These are phyloP conservation scores for Zoanthus gigantus DNA, from an alignment of 92 coral and sea anemone species.

Conservation along the genomic window DNA sequence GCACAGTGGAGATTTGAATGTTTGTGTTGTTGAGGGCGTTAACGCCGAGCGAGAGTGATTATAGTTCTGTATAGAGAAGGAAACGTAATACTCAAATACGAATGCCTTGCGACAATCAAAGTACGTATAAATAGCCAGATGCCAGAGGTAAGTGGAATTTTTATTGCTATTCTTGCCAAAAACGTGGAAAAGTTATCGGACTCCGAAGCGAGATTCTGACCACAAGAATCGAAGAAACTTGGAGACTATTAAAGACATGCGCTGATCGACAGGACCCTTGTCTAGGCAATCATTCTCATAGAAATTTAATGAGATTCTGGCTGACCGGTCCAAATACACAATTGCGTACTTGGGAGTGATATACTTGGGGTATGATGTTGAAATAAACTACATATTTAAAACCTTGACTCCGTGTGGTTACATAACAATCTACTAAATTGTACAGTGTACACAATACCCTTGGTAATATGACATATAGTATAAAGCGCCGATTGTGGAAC, in stretches of 20 bases:
- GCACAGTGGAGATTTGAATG: not conserved
- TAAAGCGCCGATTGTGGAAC: conserved; percentile 1
- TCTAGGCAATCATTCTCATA: not conserved
- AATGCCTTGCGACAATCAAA: not conserved
- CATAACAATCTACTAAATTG: not conserved
- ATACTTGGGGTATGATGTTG: not conserved
- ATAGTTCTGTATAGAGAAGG: not conserved
- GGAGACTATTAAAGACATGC: not conserved
- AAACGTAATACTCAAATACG: not conserved
- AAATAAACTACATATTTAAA: not conserved
- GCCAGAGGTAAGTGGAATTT: not conserved
- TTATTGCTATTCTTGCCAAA: not conserved
- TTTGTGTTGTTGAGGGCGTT: conserved; percentile 6
- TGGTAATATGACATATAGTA: conserved; percentile 6
- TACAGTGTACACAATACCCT: not conserved
- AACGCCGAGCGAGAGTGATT: not conserved
- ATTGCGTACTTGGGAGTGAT: not conserved
- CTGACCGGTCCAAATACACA: not conserved
- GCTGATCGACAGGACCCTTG: not conserved
- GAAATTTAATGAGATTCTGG: not conserved
- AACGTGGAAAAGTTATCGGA: not conserved
- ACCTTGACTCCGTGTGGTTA: conserved; percentile 26
- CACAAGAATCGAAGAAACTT: not conserved
- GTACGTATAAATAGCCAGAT: not conserved
- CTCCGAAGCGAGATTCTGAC: not conserved